phyloP scores from a whole-genome alignment of 1,140 invertebrate genomes.

The Helicoverpa zea region DNA sequence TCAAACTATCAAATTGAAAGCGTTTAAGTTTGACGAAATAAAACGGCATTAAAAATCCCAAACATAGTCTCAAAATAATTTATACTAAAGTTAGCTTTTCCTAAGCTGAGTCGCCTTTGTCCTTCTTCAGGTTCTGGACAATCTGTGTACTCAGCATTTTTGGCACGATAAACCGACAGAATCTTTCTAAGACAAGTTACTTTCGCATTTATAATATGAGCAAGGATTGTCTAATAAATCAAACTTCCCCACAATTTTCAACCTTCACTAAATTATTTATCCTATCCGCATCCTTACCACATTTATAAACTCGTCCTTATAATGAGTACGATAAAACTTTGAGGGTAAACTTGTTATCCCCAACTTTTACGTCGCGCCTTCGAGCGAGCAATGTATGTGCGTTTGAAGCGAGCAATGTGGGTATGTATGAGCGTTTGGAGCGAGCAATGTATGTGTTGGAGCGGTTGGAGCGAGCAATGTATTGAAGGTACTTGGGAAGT shows the following conservation, averaged over 20 bases:
- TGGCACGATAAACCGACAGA: too few relatives aligned
- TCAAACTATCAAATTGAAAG: too few relatives aligned
- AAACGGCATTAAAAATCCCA: too few relatives aligned
- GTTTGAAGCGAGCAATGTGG: neutral
- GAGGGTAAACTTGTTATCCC: constrained; percentile 25
- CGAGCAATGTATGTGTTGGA: neutral
- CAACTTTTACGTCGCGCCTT: neutral
- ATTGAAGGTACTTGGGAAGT: neutral
- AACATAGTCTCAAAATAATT: too few relatives aligned
- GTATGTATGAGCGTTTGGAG: neutral
- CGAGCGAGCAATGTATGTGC: neutral
- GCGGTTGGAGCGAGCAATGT: too few relatives aligned
- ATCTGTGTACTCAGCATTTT: too few relatives aligned
- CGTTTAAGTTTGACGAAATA: too few relatives aligned
- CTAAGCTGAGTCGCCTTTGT: too few relatives aligned
- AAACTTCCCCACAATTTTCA: neutral
- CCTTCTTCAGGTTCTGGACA: too few relatives aligned
- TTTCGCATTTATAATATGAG: too few relatives aligned
- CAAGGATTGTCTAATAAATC: neutral
- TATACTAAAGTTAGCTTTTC: too few relatives aligned
- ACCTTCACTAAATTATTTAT: neutral
- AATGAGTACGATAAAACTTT: constrained; percentile 38
- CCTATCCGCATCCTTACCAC: neutral
- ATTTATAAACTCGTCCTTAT: constrained; percentile 1
- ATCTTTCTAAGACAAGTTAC: too few relatives aligned